Conservation (phyloP, 2,113 vertebrate species). For the Rhinogobius similis region DNA sequence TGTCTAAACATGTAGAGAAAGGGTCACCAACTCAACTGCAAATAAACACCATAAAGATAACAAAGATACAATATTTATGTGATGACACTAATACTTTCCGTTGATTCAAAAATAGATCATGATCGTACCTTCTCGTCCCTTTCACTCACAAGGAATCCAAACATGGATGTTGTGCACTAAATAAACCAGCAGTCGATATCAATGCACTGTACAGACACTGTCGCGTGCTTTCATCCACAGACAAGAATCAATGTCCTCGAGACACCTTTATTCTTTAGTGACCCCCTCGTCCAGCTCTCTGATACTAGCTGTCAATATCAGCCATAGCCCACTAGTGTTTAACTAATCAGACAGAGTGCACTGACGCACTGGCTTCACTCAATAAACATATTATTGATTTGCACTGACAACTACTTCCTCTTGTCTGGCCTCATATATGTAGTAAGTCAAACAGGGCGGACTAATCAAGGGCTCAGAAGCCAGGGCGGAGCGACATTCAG, state of each 20-base stretch:
- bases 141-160: not conserved
- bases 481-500: not conserved
- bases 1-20: too few relatives aligned
- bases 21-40: too few relatives aligned
- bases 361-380: conserved; percentile 46
- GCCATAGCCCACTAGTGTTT: conserved; percentile 53
- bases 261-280: conserved; percentile 48
- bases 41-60: too few relatives aligned
- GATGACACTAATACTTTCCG: not conserved
- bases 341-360: conserved; percentile 73
- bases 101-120: not conserved
- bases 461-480: not conserved
- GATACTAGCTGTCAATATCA: conserved; percentile 48
- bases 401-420: conserved; percentile 32
- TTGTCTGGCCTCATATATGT: conserved; percentile 12
- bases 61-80: too few relatives aligned
- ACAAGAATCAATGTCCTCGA: conserved; percentile 43
- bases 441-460: conserved; percentile 12
- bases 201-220: not conserved
- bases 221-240: conserved; percentile 26
- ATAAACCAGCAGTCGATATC: not conserved
- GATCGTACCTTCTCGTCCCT: too few relatives aligned
- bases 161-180: not conserved
- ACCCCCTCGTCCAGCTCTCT: conserved; percentile 42
- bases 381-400: conserved; percentile 63